Base-by-base conservation (phyloP, 1,140 invertebrate species). In the Pseudomyrmex sp. region DNA sequence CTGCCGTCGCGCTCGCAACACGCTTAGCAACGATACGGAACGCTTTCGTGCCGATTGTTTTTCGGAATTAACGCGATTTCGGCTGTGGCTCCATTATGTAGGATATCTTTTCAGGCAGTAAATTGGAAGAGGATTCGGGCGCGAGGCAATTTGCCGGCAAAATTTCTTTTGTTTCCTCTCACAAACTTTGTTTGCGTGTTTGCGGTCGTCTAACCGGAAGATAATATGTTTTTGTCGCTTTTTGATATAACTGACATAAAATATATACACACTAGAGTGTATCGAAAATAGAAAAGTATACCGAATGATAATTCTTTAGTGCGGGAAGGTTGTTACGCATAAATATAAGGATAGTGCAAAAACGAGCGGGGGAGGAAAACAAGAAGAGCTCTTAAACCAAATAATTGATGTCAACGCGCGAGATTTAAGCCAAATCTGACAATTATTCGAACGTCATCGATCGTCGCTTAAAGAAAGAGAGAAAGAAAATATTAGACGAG, bases 31-130 rank as follows among this genome's bases (percentile, higher is more conserved):
- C 56, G 46, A 80, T 80, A 20, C 20, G 20, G 13, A 54, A 20
- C 44, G 20, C 76, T 80, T 70, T 80, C 76, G 76, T 80, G 76
- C 76, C 66, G 54, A 80, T 80, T 80, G 76, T 80, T 80, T 80
- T 80, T 80, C 50, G 20, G 66, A 23, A 80, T 80, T 80, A 80
- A 80, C 54, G 65, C n/a, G 76, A 80, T 80, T 72, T 80, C 20
- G 44, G 20, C 76, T 48, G 76, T n/a, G 66, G 76, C 54, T 80
- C 58, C 46, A 80, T 80, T 80, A 80, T 72, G 62, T 63, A 77
- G 35, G 52, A 68, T 68, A 69, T 56, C 66, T 72, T 72, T 80
- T 80, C 76, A 72, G 35, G 23, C 69, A 70, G 44, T 59, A 80
- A 80, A 80, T 80, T 80, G 66, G 44, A 72, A 68, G 54, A 59